Evolutionary conservation across 1,140 invertebrate genomes (phyloP), one percentile per base, ranked within the genome.

Genomic region (Drosophila takahashii): DNA sequence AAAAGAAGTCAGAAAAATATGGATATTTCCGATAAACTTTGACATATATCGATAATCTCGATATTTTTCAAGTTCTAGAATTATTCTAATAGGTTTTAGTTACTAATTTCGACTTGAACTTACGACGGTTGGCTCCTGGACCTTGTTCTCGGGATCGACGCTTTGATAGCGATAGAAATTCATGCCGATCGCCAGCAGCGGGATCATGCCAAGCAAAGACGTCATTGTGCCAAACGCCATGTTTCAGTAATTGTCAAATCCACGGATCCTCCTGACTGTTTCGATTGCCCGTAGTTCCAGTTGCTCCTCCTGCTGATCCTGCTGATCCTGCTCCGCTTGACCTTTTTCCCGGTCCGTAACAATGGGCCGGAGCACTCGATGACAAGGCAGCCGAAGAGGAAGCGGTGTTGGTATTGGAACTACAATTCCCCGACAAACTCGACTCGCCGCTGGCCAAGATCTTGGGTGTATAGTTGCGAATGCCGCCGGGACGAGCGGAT

Each of bases 101-200:
- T 22, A 22, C 22, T 22, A 22, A 22, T 22, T 22, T 22, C 3
- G 22, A 22, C 32, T 32, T 32, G 1, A 69, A 94, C 94, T 94
- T 93, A 96, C 96, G 93, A 94, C 92, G 90, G 92, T 93, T 44
- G 94, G 93, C 87, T 97, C 95, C 58, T 94, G 93, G 16, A 96
- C 95, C 91, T 95, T 95, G 26, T 95, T 95, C 92, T 98, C 97
- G 50, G 97, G 97, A 93, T 98, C 97, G 61, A 95, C 94, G 76
- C 94, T 94, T 81, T 96, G 95, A 93, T 97, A 97, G 80, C 95
- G 94, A 93, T 96, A 96, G 90, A 95, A 96, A 53, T 96, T 95
- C 78, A 97, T 93, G 44, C 96, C 96, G 53, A 96, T 94, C 51
- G 96, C 95, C 79, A 97, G 93, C 52, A 98, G 93, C 66, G 96